A percentile compares a stretch with the other conserved stretches of the same genome.
Evolutionary conservation across 2,113 vertebrate species (phyloP).

Genomic region (Notothenia coriiceps): DNA sequence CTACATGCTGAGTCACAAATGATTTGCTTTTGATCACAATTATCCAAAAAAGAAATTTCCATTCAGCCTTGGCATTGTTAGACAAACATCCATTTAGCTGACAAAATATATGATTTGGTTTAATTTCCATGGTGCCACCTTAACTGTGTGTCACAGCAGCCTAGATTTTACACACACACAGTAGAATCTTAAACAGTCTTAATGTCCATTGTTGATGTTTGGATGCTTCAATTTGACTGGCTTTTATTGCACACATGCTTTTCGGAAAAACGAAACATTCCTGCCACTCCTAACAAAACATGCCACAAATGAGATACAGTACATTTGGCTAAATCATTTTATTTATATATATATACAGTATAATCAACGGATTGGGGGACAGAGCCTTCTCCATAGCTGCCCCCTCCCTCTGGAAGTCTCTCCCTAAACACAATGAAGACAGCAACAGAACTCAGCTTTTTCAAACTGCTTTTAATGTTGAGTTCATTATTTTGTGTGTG

Average conservation of each 20-base stretch:
- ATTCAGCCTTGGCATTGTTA: not conserved
- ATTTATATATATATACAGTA: too few relatives aligned
- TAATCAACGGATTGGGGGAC: too few relatives aligned
- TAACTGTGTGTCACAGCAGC: too few relatives aligned
- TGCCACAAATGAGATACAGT: not conserved
- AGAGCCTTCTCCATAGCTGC: too few relatives aligned
- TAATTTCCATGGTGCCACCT: not conserved
- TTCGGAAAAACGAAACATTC: not conserved
- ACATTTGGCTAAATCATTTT: too few relatives aligned
- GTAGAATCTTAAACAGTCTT: not conserved
- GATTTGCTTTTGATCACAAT: not conserved
- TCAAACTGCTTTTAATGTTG: too few relatives aligned
- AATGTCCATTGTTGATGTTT: not conserved
- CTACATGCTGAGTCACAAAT: not conserved
- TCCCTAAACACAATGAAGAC: too few relatives aligned
- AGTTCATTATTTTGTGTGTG: too few relatives aligned
- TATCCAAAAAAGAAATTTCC: not conserved
- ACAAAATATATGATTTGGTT: not conserved
- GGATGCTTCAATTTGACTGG: too few relatives aligned
- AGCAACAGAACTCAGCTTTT: too few relatives aligned
- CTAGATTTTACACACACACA: too few relatives aligned
- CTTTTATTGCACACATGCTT: not conserved
- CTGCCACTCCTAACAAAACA: not conserved
- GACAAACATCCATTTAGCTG: not conserved
- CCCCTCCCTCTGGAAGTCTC: too few relatives aligned